Base-by-base conservation (phyloP, 2,888 invertebrate genomes). In the Caenorhabditis drosophilae region DNA sequence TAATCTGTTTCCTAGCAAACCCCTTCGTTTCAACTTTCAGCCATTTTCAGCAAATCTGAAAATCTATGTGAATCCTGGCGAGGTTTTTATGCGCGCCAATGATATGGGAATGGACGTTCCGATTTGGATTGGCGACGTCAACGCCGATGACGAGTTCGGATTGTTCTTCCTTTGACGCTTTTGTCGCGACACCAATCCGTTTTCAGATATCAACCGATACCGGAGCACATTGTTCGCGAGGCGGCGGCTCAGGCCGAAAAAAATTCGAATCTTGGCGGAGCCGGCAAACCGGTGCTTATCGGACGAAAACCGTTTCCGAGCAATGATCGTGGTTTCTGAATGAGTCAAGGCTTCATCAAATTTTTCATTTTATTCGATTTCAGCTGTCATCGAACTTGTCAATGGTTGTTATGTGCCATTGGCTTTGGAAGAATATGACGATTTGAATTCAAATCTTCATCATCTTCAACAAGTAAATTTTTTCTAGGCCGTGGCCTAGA, bases 61-160 rank as follows among this genome's bases (percentile, higher is more conserved):
- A 20, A 48, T 70, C n/a, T 62, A 27, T 41, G 50, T 49, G 3
- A 70, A 52, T 47, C 70, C 70, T 20, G 70, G 70, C 20, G 26
- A 48, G 1, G 59, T 70, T 6, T 67, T 25, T 40, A 35, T 52
- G 23, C 41, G 47, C 4, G 42, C 31, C 15, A 44, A 26, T 20
- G 62, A 58, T n/a, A 22, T 12, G 15, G 58, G 54, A 23, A 45
- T 52, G 16, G 22, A 53, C 7, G 25, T 52, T 27, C 58, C 59
- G 18, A 66, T 70, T 22, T 70, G 66, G 66, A 41, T 31, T 15
- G 70, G 70, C 27, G 50, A 53, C 11, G 53, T 66, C 1, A 50
- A 62, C 42, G 34, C 62, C 12, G 70, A 70, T 55, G 44, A 56
- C 9, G 31, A 53, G 58, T 64, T 12, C 22, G 50, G 20, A 6